A percentile compares a stretch with the other conserved stretches of the same genome.
These are phyloP conservation scores for Pollenia griseotomentosa DNA, from an alignment of 2,888 invertebrate species.

Conservation along the genomic window DNA sequence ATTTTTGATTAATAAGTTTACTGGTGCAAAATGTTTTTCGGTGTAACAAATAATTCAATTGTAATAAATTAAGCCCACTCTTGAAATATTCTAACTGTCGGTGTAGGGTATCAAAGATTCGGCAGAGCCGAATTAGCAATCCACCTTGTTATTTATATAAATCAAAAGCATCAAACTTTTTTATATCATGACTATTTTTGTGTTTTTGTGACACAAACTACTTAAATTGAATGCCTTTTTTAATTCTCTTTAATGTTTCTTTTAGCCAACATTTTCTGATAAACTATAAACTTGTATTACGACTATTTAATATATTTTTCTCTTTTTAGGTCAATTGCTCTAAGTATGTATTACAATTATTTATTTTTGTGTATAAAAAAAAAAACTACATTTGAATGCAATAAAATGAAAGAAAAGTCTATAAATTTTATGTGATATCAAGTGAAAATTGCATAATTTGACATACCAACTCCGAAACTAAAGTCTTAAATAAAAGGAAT, in stretches of 20 bases:
- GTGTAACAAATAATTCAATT: no score
- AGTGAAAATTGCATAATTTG: constrained; percentile 72
- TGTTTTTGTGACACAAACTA: neutral
- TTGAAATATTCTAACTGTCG: no score
- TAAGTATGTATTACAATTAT: constrained; percentile 39
- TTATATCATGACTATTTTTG: neutral
- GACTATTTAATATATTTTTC: constrained; percentile 9
- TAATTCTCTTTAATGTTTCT: neutral
- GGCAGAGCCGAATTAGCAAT: no score
- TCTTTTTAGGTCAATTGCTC: constrained; percentile 53
- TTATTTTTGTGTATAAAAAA: constrained; percentile 1
- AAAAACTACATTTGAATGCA: constrained; percentile 2
- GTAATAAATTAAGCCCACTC: no score
- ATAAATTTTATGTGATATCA: constrained; percentile 70
- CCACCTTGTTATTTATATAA: no score
- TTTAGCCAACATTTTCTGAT: constrained; percentile 10
- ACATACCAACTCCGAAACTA: constrained; percentile 58
- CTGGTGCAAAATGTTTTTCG: no score
- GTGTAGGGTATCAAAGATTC: no score
- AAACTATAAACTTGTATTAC: constrained; percentile 12
- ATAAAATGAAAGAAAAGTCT: constrained; percentile 62
- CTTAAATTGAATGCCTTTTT: neutral
- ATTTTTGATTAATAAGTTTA: no score
- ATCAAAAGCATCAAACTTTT: neutral
- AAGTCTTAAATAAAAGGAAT: constrained; percentile 55